Evolutionary conservation across 2,888 invertebrate genomes (phyloP).

Genomic region (Anoplius nigerrimus): DNA sequence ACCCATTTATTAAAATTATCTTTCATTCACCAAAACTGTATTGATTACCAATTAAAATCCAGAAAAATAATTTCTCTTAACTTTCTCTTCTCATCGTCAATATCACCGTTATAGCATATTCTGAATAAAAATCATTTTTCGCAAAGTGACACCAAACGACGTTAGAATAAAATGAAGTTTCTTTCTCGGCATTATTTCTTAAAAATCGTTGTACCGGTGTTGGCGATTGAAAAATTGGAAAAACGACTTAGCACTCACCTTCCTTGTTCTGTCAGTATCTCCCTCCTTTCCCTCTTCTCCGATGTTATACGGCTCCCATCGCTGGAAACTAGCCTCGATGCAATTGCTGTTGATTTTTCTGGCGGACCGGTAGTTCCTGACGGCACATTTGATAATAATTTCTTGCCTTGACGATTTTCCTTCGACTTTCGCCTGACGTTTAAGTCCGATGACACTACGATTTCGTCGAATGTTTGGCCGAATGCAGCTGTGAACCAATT

Average conservation of each 20-base stretch:
- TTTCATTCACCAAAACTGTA: too few species aligned
- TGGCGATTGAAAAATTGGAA: too few species aligned
- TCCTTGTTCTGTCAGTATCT: conserved; percentile 51
- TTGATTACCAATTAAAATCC: too few species aligned
- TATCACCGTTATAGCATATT: too few species aligned
- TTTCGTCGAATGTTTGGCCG: conserved; percentile 75
- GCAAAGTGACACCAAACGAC: too few species aligned
- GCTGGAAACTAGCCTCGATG: conserved; percentile 64
- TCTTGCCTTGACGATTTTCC: conserved; percentile 72
- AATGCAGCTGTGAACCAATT: conserved; percentile 55
- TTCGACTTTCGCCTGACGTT: conserved; percentile 71
- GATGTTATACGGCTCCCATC: conserved; percentile 65
- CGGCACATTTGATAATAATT: conserved; percentile 69
- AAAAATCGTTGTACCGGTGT: too few species aligned
- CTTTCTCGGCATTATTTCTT: too few species aligned
- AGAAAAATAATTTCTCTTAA: too few species aligned
- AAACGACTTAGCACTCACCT: conserved; percentile 51
- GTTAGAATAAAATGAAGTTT: too few species aligned
- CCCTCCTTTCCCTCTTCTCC: conserved; percentile 65
- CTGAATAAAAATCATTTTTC: too few species aligned
- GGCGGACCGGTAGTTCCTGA: conserved; percentile 66
- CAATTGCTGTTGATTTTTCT: conserved; percentile 65
- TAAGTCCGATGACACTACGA: conserved; percentile 73
- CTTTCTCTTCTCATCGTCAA: too few species aligned
- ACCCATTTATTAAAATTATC: too few species aligned